Conservation (phyloP, 1,140 invertebrate species). For the Hylaeus volcanicus region DNA sequence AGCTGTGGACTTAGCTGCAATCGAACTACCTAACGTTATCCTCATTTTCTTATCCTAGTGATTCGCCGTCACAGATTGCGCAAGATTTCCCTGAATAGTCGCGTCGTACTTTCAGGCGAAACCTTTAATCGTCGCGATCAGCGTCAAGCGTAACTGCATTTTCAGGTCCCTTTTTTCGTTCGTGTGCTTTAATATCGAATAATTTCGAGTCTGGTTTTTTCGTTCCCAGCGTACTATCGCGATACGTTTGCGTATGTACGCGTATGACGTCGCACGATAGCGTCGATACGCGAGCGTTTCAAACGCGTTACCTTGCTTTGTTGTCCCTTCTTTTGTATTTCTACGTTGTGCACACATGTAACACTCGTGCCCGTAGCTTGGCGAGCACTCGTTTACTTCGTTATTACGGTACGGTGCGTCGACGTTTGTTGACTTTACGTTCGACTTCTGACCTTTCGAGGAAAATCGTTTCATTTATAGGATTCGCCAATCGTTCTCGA, state of each 20-base stretch:
- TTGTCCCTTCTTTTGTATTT: neutral
- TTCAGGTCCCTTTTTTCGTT: constrained; percentile 26
- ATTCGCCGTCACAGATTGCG: neutral
- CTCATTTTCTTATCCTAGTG: neutral
- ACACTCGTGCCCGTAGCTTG: too few relatives aligned
- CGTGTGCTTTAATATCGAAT: neutral
- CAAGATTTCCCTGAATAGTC: neutral
- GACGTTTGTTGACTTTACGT: neutral
- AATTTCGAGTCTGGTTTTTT: neutral
- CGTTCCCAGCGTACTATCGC: neutral
- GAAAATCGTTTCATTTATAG: neutral
- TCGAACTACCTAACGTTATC: neutral
- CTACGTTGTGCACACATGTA: neutral
- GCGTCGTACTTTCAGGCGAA: too few relatives aligned
- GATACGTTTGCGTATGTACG: neutral
- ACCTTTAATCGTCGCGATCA: neutral
- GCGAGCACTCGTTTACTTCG: neutral
- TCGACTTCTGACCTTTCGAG: neutral
- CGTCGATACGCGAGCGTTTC: neutral
- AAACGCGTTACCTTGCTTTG: neutral
- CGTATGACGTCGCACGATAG: neutral
- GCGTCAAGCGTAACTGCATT: constrained; percentile 7
- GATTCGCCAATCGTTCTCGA: neutral
- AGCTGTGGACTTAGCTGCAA: neutral
- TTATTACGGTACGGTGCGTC: neutral